Evolutionary conservation across 2,888 invertebrate species (phyloP).

Genomic region (Poecilus cupreus): DNA sequence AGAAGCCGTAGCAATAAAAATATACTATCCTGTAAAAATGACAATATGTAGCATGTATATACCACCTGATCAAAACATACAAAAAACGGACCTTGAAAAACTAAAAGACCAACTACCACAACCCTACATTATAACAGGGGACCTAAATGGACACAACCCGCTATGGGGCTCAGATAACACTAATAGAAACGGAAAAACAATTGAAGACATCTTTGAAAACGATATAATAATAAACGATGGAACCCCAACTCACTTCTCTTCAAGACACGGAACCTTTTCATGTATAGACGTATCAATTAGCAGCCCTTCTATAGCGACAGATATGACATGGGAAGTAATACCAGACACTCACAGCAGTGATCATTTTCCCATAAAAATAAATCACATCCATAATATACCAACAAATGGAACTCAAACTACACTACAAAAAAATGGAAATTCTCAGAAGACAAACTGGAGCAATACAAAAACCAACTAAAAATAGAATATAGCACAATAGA

Average conservation of each 20-base stretch:
- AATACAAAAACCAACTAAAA: neutral
- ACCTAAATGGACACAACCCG: conserved; percentile 11
- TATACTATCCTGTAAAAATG: conserved; percentile 20
- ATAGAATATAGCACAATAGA: neutral
- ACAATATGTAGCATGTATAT: conserved; percentile 59
- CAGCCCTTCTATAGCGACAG: neutral
- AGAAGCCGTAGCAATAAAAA: conserved; percentile 54
- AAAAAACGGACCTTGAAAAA: neutral
- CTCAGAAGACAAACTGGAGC: neutral
- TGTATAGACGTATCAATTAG: conserved; percentile 24
- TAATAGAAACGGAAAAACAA: neutral
- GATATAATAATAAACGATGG: conserved; percentile 21
- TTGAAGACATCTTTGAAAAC: neutral
- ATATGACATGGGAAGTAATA: conserved; percentile 23
- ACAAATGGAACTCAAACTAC: neutral
- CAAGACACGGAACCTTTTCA: conserved; percentile 6
- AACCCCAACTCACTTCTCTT: neutral
- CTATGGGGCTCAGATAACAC: conserved; percentile 17
- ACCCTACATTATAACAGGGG: conserved; percentile 20
- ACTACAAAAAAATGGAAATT: neutral
- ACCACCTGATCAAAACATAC: neutral
- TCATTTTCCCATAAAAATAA: conserved; percentile 39
- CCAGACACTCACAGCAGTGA: neutral
- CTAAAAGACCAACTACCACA: neutral
- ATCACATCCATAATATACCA: conserved; percentile 23